Evolutionary conservation across 2,797 vertebrate species (phyloP).

Genomic region (Coccyzus lansbergi): DNA sequence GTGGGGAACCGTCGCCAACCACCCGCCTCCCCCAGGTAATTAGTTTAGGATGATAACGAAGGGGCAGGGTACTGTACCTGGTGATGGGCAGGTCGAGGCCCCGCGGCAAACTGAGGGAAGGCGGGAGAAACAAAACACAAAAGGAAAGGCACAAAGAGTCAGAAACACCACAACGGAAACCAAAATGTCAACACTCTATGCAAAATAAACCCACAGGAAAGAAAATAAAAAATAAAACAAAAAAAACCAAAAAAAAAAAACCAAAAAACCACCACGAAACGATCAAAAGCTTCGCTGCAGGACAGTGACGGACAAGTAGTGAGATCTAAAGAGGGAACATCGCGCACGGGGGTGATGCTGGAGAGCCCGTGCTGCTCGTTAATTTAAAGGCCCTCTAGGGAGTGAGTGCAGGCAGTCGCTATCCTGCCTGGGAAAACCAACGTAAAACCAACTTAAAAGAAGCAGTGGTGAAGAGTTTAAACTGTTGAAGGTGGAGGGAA

Average conservation of each 20-base stretch:
- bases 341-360: neutral
- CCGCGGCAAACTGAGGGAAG: slow-evolving; percentile 94
- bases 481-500: neutral
- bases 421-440: neutral
- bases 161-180: slow-evolving; percentile 80
- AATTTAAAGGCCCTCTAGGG: neutral
- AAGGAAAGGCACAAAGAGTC: slow-evolving; percentile 87
- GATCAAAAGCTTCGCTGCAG: slow-evolving; percentile 72
- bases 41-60: slow-evolving; percentile 69
- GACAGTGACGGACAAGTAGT: slow-evolving; percentile 74
- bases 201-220: slow-evolving; percentile 66
- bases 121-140: slow-evolving; percentile 86
- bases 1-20: slow-evolving; percentile 36
- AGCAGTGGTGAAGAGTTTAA: neutral
- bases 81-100: slow-evolving; percentile 97
- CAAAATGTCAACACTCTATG: slow-evolving; percentile 80
- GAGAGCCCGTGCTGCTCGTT: slow-evolving; percentile 25
- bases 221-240: neutral
- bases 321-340: slow-evolving; percentile 13
- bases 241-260: neutral
- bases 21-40: slow-evolving; percentile 34
- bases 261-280: neutral
- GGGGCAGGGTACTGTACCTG: slow-evolving; percentile 90
- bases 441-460: neutral
- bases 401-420: neutral